A percentile compares a stretch with the other conserved stretches of the same genome.
phyloP scores from a whole-genome alignment of 2,113 vertebrate genomes.

The Rhynchomys soricoides region DNA sequence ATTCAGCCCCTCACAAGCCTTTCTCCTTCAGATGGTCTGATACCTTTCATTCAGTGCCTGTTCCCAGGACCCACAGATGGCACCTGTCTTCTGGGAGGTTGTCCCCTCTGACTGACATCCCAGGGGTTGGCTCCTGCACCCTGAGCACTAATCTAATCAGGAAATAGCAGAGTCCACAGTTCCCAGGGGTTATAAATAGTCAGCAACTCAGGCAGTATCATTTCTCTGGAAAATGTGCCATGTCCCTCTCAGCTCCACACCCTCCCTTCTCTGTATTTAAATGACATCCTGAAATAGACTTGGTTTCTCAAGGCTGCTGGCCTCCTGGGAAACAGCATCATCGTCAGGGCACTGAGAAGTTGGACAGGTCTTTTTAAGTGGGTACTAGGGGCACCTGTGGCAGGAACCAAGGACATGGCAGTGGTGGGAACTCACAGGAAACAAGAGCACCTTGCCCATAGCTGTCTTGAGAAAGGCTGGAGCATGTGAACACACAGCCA shows the following conservation, averaged over 20 bases:
- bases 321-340: constrained; percentile 19
- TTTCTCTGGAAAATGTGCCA: constrained; percentile 84
- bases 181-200: constrained; percentile 91
- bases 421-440: background rate
- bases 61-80: background rate
- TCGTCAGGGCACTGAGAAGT: background rate
- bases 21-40: background rate
- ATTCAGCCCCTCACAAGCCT: background rate
- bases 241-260: constrained; percentile 45
- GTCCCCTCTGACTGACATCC: background rate
- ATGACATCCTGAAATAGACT: constrained; percentile 86
- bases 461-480: background rate
- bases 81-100: background rate
- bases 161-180: constrained; percentile 84
- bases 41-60: accelerated
- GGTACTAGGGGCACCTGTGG: background rate
- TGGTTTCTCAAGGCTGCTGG: constrained; percentile 77
- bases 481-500: background rate
- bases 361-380: background rate
- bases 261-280: constrained; percentile 83
- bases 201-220: constrained; percentile 85
- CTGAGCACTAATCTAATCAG: constrained; percentile 79
- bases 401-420: background rate
- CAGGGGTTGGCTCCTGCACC: background rate
- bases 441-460: background rate